Evolutionary conservation across 2,888 invertebrate genomes (phyloP), one percentile per base, ranked within the genome.

Genomic region (Sicus ferrugineus): DNA sequence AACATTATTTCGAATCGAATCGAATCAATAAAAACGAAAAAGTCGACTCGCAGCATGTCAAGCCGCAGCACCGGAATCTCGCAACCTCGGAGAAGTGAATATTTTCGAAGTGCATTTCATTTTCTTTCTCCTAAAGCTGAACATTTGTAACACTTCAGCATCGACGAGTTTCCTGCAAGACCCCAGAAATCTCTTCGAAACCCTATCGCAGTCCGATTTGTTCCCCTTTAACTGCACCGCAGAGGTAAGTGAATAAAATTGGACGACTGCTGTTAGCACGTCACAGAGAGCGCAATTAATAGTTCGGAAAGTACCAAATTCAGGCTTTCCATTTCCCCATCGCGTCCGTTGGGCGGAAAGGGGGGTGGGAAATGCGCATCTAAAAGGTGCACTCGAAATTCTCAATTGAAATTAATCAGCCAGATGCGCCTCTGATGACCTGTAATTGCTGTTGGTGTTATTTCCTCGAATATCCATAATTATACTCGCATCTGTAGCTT

Each of bases 381-480:
- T 34, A 21, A 38, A 46, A 52, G 54, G 38, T 26, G 54, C 38
- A 23, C 26, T 54, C 54, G 11, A 26, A 26, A 23, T 34, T 38
- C 31, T 56, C 26, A 19, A 66, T 66, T 66, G n/a, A 34, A 38
- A 42, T 54, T 34, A 52, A 54, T 66, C 42, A 34, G 52, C 11
- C n/a, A n/a, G n/a, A n/a, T n/a, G n/a, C n/a, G n/a, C n/a, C n/a
- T n/a, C n/a, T n/a, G n/a, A n/a, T n/a, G n/a, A n/a, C n/a, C n/a
- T n/a, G n/a, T n/a, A n/a, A n/a, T n/a, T 38, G 38, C 11, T 4
- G 42, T 42, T 42, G 42, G 14, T 42, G 42, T 42, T 42, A n/a
- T 42, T n/a, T n/a, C n/a, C n/a, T n/a, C n/a, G n/a, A n/a, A n/a
- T n/a, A n/a, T n/a, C n/a, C n/a, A n/a, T n/a, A n/a, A n/a, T n/a